phyloP scores from a whole-genome alignment of 2,113 vertebrate species.

The Hemichromis elongatus region DNA sequence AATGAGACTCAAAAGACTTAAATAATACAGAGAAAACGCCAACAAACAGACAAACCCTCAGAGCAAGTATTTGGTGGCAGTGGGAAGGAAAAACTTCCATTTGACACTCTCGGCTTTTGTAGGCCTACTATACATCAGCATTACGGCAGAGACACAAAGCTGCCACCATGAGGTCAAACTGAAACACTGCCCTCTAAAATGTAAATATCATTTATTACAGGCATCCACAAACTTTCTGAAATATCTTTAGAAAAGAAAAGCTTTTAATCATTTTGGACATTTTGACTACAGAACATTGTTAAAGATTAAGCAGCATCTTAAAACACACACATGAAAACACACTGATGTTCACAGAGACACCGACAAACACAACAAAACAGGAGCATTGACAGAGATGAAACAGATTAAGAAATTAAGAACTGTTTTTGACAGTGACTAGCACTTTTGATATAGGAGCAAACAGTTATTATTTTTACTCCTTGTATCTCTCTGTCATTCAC shows the following conservation, averaged over 20 bases:
- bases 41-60: background rate
- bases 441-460: too few relatives aligned
- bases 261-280: background rate
- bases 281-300: background rate
- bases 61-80: background rate
- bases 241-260: background rate
- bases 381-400: background rate
- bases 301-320: background rate
- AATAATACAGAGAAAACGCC: background rate
- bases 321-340: background rate
- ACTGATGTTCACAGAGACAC: background rate
- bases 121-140: background rate
- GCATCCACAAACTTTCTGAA: background rate
- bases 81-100: rapidly evolving
- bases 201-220: rapidly evolving
- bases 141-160: rapidly evolving
- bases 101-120: background rate
- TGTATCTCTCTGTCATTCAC: too few relatives aligned
- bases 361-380: background rate
- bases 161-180: background rate
- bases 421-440: too few relatives aligned
- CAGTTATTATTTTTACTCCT: too few relatives aligned
- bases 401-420: too few relatives aligned
- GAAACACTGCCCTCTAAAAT: background rate
- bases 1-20: rapidly evolving